phyloP scores from a whole-genome alignment of 2,797 vertebrate species.

The Thunnus albacares region DNA sequence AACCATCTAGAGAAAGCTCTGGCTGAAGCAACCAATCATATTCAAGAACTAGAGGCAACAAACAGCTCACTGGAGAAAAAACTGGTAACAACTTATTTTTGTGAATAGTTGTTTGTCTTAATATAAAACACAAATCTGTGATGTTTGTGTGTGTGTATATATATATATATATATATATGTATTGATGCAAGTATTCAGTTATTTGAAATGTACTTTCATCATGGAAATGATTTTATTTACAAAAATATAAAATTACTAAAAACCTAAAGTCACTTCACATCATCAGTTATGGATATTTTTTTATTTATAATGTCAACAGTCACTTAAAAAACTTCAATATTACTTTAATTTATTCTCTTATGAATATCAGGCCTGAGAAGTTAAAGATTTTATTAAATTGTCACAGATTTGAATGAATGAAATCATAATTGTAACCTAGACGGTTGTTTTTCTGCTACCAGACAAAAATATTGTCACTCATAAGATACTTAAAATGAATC shows the following conservation, averaged over 20 bases:
- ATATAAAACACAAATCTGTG: neutral
- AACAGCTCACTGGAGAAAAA: constrained; percentile 91
- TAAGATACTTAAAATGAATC: no score
- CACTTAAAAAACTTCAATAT: no score
- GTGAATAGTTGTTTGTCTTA: neutral
- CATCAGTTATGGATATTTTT: no score
- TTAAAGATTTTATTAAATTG: no score
- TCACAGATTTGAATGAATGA: no score
- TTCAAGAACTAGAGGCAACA: constrained; percentile 91
- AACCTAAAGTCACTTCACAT: neutral
- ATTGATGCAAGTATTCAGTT: neutral
- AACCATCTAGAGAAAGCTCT: constrained; percentile 89
- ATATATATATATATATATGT: no score
- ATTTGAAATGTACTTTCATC: neutral
- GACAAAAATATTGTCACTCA: no score
- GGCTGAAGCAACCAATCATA: constrained; percentile 86
- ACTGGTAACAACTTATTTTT: constrained; percentile 82
- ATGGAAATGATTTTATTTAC: neutral
- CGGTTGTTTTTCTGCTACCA: no score
- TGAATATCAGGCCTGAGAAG: no score
- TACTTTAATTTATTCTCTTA: no score
- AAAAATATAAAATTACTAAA: neutral
- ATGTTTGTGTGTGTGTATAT: neutral
- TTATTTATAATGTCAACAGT: neutral
- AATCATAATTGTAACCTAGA: no score